Evolutionary conservation across 2,113 vertebrate genomes (phyloP).

Genomic region (Natator depressus): DNA sequence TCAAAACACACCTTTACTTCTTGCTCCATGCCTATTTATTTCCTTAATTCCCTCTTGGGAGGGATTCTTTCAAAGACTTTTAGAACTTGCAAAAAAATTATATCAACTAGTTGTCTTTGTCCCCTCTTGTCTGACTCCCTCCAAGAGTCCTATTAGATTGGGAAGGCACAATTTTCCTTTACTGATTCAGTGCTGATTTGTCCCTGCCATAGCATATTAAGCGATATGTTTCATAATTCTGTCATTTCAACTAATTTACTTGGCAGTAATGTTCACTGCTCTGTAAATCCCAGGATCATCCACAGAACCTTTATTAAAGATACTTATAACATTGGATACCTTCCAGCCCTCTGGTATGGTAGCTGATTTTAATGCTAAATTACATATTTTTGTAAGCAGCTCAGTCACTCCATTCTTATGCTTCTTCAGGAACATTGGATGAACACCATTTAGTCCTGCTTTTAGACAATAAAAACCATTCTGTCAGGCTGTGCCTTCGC

Average conservation of each 20-base stretch:
- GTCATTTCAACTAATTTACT: conserved; percentile 30
- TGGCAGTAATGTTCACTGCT: neutral
- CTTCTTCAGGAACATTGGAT: neutral
- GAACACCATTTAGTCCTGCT: conserved; percentile 11
- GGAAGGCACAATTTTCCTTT: neutral
- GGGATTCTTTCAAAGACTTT: neutral
- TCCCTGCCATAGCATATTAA: neutral
- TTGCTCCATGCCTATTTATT: neutral
- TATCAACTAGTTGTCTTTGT: neutral
- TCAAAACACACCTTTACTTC: neutral
- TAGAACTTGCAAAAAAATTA: neutral
- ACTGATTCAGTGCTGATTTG: neutral
- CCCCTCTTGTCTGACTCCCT: neutral
- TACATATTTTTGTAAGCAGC: conserved; percentile 38
- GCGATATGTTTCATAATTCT: neutral
- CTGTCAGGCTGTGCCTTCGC: conserved; percentile 46
- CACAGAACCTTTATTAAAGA: neutral
- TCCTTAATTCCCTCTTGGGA: neutral
- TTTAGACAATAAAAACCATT: conserved; percentile 40
- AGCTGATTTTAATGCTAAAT: conserved; percentile 32
- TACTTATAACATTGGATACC: neutral
- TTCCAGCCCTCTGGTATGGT: neutral
- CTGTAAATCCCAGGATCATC: neutral
- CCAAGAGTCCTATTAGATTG: neutral
- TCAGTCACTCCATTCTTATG: conserved; percentile 14